These are phyloP conservation scores for Pyrocephalus nanus DNA, from an alignment of 2,797 vertebrate genomes.

Conservation along the genomic window DNA sequence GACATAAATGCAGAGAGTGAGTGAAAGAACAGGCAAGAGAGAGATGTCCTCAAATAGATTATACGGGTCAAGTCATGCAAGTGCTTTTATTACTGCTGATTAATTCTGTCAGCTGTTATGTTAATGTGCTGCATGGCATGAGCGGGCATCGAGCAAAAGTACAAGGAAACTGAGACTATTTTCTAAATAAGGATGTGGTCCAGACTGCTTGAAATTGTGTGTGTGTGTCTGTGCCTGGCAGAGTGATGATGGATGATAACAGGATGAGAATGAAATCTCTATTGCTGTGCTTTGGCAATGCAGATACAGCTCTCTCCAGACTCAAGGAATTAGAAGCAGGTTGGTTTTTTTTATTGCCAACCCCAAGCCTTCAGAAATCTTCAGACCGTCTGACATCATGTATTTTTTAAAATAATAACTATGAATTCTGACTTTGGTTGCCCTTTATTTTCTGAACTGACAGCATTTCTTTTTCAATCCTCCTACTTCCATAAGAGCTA, in stretches of 20 bases:
- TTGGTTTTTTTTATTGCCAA: background rate
- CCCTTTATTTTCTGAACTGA: background rate
- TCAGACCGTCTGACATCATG: background rate
- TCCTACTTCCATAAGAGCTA: background rate
- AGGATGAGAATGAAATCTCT: constrained; percentile 38
- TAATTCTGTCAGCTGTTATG: constrained; percentile 58
- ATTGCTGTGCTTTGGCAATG: background rate
- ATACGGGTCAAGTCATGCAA: constrained; percentile 47
- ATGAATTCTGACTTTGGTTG: background rate
- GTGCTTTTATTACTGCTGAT: constrained; percentile 42
- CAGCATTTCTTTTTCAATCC: background rate
- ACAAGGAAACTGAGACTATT: constrained; percentile 31
- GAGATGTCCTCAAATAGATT: constrained; percentile 43
- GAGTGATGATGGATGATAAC: constrained; percentile 13
- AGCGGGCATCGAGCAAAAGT: background rate
- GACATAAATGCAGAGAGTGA: constrained; percentile 27
- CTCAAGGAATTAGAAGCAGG: background rate
- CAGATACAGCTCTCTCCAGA: background rate
- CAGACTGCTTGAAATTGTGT: constrained; percentile 16
- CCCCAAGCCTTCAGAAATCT: background rate
- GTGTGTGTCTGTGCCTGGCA: constrained; percentile 19
- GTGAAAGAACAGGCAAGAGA: constrained; percentile 12
- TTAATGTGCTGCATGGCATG: constrained; percentile 31
- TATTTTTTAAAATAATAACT: background rate
- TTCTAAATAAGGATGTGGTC: constrained; percentile 60